Evolutionary conservation across 2,797 vertebrate genomes (phyloP).

Genomic region (Myotis vivesi): DNA sequence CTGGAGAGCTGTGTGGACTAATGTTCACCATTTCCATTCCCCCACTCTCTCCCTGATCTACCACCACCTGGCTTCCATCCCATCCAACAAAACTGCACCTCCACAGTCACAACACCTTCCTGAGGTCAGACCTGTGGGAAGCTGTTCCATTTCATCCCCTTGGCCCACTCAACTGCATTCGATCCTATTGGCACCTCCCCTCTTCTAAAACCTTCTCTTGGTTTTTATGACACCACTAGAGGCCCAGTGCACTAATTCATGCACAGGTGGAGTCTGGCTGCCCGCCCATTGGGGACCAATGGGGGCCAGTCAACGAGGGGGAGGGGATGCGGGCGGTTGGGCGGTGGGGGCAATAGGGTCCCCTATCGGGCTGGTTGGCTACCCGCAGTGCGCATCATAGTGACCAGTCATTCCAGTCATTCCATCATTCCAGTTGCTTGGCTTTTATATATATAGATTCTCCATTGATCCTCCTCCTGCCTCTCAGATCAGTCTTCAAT

Average conservation of each 20-base stretch:
- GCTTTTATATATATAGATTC: not conserved
- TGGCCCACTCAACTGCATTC: too few relatives aligned
- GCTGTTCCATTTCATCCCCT: not conserved
- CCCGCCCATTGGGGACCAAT: too few relatives aligned
- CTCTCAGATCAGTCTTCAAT: not conserved
- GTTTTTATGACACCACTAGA: not conserved
- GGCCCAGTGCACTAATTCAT: too few relatives aligned
- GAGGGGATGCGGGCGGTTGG: too few relatives aligned
- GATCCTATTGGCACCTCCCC: not conserved
- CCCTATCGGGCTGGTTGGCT: too few relatives aligned
- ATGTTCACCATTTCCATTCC: not conserved
- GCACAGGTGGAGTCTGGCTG: too few relatives aligned
- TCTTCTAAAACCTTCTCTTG: not conserved
- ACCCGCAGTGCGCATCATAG: too few relatives aligned
- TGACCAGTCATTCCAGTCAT: too few relatives aligned
- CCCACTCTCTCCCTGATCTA: not conserved
- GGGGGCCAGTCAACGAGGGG: too few relatives aligned
- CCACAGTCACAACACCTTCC: not conserved
- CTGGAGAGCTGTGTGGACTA: not conserved
- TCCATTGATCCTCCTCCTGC: not conserved
- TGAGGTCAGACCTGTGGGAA: too few relatives aligned
- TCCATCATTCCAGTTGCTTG: too few relatives aligned
- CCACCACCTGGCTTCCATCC: not conserved
- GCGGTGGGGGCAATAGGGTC: too few relatives aligned
- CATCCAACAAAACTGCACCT: accelerated